Conservation (phyloP, 2,797 vertebrate species). For the Paramormyrops hopkinsi region DNA sequence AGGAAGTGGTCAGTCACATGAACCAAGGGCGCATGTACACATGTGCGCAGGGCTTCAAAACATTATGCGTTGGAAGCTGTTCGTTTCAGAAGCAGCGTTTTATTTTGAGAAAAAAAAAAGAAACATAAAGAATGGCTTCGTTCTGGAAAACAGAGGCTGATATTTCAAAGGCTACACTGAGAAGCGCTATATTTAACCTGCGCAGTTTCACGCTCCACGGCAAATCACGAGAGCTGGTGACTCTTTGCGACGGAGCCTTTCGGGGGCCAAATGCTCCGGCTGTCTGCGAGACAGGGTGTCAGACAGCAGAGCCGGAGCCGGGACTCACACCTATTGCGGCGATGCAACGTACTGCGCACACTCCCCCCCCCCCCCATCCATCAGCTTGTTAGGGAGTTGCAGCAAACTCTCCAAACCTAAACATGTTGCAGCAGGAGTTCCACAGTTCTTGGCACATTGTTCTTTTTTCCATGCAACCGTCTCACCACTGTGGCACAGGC, state of each 20-base stretch:
- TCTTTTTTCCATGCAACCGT: not conserved
- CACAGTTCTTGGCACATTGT: not conserved
- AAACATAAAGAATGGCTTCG: not conserved
- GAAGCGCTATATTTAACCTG: not conserved
- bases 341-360: not conserved
- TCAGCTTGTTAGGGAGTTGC: not conserved
- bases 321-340: not conserved
- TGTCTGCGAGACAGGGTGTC: not conserved
- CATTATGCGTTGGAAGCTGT: not conserved
- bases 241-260: not conserved
- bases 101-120: not conserved
- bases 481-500: not conserved
- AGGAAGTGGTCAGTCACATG: conserved; percentile 50
- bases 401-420: not conserved
- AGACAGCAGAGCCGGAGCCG: not conserved
- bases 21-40: conserved; percentile 13
- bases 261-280: not conserved
- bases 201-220: not conserved
- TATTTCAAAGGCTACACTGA: not conserved
- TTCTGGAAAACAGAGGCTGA: not conserved
- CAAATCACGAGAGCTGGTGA: not conserved
- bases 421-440: not conserved
- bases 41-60: not conserved
- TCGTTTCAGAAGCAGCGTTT: not conserved
- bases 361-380: not conserved